A percentile compares a stretch with the other conserved stretches of the same genome.
These are phyloP conservation scores for Poeciliopsis turrubarensis DNA, from an alignment of 2,113 vertebrate species.

Conservation along the genomic window DNA sequence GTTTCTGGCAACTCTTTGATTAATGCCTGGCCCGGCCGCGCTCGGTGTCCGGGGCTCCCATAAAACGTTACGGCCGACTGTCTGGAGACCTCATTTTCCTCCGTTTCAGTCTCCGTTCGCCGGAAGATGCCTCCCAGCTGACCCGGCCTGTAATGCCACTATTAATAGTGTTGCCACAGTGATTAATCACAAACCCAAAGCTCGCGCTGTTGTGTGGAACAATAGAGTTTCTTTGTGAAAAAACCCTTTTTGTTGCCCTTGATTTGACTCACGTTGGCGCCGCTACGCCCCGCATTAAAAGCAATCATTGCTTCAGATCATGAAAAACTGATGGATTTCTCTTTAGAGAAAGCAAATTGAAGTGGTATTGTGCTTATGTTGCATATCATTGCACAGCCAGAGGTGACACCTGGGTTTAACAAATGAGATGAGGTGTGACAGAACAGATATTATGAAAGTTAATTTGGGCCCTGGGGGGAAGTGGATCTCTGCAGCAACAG, in stretches of 20 bases:
- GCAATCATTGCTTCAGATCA: not conserved
- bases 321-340: not conserved
- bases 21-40: constrained; percentile 63
- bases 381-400: constrained; percentile 3
- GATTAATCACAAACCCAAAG: constrained; percentile 65
- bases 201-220: constrained; percentile 28
- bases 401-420: constrained; percentile 39
- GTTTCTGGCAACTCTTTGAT: constrained; percentile 71
- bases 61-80: constrained; percentile 70
- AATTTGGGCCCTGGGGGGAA: constrained; percentile 46
- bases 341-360: not conserved
- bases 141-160: constrained; percentile 50
- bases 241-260: constrained; percentile 30
- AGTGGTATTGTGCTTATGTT: constrained; percentile 5
- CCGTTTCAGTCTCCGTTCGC: constrained; percentile 44
- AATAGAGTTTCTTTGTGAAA: constrained; percentile 21
- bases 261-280: constrained; percentile 16
- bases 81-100: constrained; percentile 72
- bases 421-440: constrained; percentile 50
- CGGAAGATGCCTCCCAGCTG: constrained; percentile 62
- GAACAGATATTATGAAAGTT: constrained; percentile 40
- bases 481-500: constrained; percentile 18
- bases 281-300: constrained; percentile 11
- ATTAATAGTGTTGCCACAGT: constrained; percentile 65
- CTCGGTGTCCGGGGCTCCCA: constrained; percentile 56